Base-by-base conservation (phyloP, 2,113 vertebrate species). In the Apistogramma diplotaenia region DNA sequence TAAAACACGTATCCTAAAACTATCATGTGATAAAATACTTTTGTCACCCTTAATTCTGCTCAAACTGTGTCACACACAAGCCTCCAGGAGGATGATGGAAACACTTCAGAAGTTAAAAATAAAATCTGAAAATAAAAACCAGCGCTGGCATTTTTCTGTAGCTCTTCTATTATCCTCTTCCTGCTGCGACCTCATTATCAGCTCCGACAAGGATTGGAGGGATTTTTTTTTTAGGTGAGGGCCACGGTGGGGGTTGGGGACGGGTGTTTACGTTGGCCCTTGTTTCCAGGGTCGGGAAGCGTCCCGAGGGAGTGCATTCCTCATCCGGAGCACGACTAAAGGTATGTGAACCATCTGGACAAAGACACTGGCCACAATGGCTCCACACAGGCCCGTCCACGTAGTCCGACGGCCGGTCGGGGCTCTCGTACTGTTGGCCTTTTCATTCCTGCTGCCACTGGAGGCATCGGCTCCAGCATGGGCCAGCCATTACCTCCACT, bases 301-400 rank as follows among this genome's bases (percentile, higher is more conserved):
- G 8, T 94, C 94, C 94, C 82, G 76, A 93, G 95, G 95, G 96
- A 94, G 92, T 53, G 58, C 94, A 94, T 96, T 96, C 95, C 94
- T 95, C 87, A 90, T 90, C 93, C 88, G 43, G 87, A 93, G 94
- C 92, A 89, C 86, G 88, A 93, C 93, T 95, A 90, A 93, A 95
- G 94, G 93, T 95, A 95, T 96, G 94, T 91, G 88, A 96, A 95
- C 95, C 95, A 96, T 96, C 95, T 96, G 95, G 94, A 93, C 95
- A 95, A 92, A 93, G 92, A 89, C 89, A 89, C 58, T 74, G 89
- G 93, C 89, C 93, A 95, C 94, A 95, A 95, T 94, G 90, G 93
- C 82, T 87, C 91, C 87, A 95, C 89, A 93, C 90, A 95, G 78
- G 71, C 83, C 75, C 18, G 33, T 86, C 92, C 81, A 86, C 88